Percentiles rank a stretch among this genome's conserved stretches.
Evolutionary conservation across 1,140 invertebrate species (phyloP).

Genomic region (Paraescarpia echinospica): DNA sequence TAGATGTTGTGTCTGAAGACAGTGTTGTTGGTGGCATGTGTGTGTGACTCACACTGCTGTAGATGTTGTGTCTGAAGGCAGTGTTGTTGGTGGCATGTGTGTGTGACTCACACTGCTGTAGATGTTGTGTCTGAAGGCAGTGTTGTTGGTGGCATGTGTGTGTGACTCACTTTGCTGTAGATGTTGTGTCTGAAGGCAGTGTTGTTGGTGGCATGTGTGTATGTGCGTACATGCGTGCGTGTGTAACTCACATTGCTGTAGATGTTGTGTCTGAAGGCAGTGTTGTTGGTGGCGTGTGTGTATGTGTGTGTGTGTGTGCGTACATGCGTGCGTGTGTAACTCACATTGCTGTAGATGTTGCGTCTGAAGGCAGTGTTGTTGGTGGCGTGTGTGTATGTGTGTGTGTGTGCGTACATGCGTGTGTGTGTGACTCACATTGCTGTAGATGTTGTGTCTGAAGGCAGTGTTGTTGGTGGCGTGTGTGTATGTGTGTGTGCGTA

Average conservation of each 20-base stretch:
- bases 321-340: neutral
- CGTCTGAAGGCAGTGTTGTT: constrained; percentile 42
- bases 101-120: constrained; percentile 77
- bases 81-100: constrained; percentile 33
- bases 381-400: constrained; percentile 34
- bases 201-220: constrained; percentile 35
- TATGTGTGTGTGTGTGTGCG: no score
- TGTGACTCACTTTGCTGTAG: constrained; percentile 77
- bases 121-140: constrained; percentile 66
- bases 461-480: constrained; percentile 31
- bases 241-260: constrained; percentile 76
- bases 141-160: constrained; percentile 32
- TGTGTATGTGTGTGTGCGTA: no score
- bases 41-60: constrained; percentile 73
- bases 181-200: constrained; percentile 66
- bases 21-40: constrained; percentile 32
- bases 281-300: constrained; percentile 32
- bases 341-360: constrained; percentile 88
- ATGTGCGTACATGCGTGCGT: no score
- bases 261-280: constrained; percentile 66
- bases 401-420: no score
- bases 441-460: constrained; percentile 75
- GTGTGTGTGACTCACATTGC: constrained; percentile 66
- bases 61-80: constrained; percentile 69
- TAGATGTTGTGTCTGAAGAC: constrained; percentile 72